These are phyloP conservation scores for Chymomyza amoena DNA, from an alignment of 2,888 invertebrate genomes.

Conservation along the genomic window DNA sequence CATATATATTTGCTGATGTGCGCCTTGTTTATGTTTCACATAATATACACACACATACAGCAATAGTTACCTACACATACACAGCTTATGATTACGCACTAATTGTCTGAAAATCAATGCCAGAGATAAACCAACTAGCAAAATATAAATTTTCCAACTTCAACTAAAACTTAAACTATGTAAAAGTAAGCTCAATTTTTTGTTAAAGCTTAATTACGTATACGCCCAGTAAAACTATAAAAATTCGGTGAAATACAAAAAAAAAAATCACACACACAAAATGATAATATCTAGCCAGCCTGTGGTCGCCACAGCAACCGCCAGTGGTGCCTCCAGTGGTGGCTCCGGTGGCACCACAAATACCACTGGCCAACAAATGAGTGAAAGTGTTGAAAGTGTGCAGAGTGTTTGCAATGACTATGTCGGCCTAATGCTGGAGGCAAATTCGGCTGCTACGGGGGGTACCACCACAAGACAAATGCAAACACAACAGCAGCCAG, in stretches of 20 bases:
- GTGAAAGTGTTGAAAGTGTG: conserved; percentile 8
- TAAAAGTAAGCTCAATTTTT: neutral
- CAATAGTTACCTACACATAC: no score
- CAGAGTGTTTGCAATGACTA: neutral
- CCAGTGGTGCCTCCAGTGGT: conserved; percentile 14
- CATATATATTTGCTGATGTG: conserved; percentile 23
- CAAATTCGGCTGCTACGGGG: conserved; percentile 25
- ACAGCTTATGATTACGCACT: conserved; percentile 67
- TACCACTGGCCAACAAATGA: neutral
- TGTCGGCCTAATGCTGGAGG: neutral
- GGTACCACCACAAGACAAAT: conserved; percentile 13
- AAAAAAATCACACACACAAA: conserved; percentile 24
- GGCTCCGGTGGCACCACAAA: neutral
- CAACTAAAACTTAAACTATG: neutral
- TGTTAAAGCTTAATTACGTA: neutral
- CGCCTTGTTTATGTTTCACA: conserved; percentile 42
- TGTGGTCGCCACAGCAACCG: conserved; percentile 44
- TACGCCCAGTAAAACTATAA: neutral
- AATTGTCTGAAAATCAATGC: conserved; percentile 67
- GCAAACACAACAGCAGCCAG: neutral
- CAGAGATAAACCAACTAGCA: conserved; percentile 43
- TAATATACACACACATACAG: neutral
- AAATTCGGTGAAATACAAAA: neutral
- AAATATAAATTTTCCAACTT: neutral
- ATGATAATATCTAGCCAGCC: conserved; percentile 63